Conservation (phyloP, 1,140 invertebrate genomes). For the Caenorhabditis latens region DNA sequence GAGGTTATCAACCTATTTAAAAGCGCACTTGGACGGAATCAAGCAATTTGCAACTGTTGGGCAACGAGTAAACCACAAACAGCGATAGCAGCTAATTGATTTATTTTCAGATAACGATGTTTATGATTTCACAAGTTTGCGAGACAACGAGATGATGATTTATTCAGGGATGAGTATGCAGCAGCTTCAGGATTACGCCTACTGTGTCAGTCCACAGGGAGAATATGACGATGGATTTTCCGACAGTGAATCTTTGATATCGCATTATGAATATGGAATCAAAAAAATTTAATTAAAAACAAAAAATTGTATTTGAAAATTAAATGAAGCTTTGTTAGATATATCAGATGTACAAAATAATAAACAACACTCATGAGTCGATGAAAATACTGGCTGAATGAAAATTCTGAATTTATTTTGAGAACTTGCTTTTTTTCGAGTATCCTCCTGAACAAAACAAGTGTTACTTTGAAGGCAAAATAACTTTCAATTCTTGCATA, state of each 20-base stretch:
- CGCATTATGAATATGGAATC: not conserved
- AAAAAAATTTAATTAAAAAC: not conserved
- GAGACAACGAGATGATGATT: slow-evolving; percentile 37
- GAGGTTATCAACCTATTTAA: slow-evolving; percentile 31
- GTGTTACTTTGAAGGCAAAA: too few relatives aligned
- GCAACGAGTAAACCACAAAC: slow-evolving; percentile 13
- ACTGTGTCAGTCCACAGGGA: slow-evolving; percentile 18
- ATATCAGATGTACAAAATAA: too few relatives aligned
- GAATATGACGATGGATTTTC: not conserved
- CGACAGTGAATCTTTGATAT: not conserved
- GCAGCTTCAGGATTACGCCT: slow-evolving; percentile 23
- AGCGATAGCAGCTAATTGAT: not conserved
- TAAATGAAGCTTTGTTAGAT: too few relatives aligned
- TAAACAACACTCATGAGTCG: too few relatives aligned
- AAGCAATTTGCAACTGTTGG: slow-evolving; percentile 39
- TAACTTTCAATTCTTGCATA: too few relatives aligned
- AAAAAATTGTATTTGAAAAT: not conserved
- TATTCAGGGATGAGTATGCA: slow-evolving; percentile 35
- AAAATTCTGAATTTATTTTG: too few relatives aligned
- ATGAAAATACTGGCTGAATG: too few relatives aligned
- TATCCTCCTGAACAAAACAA: too few relatives aligned
- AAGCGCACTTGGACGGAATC: slow-evolving; percentile 10
- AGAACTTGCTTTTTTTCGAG: too few relatives aligned
- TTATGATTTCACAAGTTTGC: slow-evolving; percentile 33
- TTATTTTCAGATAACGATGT: slow-evolving; percentile 26